Evolutionary conservation across 1,140 invertebrate genomes (phyloP).

Genomic region (Venustaconcha ellipsiformis): DNA sequence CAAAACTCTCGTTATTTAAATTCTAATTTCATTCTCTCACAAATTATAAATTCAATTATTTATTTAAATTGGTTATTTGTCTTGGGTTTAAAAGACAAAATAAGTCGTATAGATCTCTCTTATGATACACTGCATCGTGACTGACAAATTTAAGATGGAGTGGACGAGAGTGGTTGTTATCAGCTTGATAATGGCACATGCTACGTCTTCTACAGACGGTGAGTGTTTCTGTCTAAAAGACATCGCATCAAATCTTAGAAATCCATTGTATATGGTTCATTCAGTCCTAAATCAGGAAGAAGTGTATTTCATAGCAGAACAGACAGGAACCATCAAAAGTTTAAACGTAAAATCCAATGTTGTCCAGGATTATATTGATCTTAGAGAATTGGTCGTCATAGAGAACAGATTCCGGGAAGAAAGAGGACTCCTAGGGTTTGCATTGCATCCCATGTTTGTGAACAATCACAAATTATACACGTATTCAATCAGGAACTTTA

Average conservation of each 20-base stretch:
- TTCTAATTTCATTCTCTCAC: too few species aligned
- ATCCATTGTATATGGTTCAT: constrained; percentile 22
- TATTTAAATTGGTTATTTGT: too few species aligned
- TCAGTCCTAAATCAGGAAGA: neutral
- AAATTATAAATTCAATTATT: too few species aligned
- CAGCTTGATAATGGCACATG: too few species aligned
- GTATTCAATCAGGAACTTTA: constrained; percentile 17
- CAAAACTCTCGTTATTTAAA: too few species aligned
- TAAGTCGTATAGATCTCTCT: too few species aligned
- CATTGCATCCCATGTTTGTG: constrained; percentile 23
- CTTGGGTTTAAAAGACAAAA: too few species aligned
- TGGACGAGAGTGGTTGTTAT: too few species aligned
- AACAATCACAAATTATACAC: constrained; percentile 18
- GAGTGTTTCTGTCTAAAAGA: constrained; percentile 17
- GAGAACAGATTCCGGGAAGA: constrained; percentile 6
- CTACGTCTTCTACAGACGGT: too few species aligned
- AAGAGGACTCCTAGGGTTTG: constrained; percentile 20
- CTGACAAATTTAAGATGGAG: too few species aligned
- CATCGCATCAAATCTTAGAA: constrained; percentile 10
- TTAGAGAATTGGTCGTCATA: constrained; percentile 5
- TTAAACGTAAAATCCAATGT: neutral
- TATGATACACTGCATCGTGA: too few species aligned
- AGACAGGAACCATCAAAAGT: constrained; percentile 14
- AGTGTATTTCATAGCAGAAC: constrained; percentile 25
- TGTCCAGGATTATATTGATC: constrained; percentile 9